phyloP scores from a whole-genome alignment of 2,797 vertebrate genomes.

The Lophius americanus region DNA sequence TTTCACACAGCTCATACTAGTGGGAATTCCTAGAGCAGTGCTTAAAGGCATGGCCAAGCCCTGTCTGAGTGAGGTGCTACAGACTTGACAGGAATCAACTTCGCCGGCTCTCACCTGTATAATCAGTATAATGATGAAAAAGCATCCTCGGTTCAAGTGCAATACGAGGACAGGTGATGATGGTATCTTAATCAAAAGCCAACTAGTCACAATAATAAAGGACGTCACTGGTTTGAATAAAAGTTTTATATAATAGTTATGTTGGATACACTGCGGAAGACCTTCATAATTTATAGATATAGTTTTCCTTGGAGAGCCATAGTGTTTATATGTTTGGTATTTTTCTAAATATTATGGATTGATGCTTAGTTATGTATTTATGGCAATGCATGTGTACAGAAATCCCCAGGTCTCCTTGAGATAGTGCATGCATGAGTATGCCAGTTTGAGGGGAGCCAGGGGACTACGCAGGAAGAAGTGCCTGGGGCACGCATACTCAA shows the following conservation, averaged over 20 bases:
- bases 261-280: no score
- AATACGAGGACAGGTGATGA: constrained; percentile 10
- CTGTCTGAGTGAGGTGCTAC: constrained; percentile 63
- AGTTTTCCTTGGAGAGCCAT: no score
- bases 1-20: constrained; percentile 62
- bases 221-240: no score
- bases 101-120: constrained; percentile 20
- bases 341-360: constrained; percentile 5
- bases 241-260: no score
- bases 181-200: no score
- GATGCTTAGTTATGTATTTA: constrained; percentile 5
- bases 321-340: background rate
- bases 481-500: constrained; percentile 46
- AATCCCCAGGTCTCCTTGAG: constrained; percentile 37
- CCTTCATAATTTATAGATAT: no score
- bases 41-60: constrained; percentile 74
- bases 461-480: constrained; percentile 66
- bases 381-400: constrained; percentile 26
- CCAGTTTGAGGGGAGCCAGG: constrained; percentile 63
- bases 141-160: constrained; percentile 5
- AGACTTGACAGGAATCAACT: constrained; percentile 73
- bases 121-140: constrained; percentile 34
- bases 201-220: background rate
- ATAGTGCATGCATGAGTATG: constrained; percentile 29
- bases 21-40: constrained; percentile 65